Evolutionary conservation across 2,113 vertebrate genomes (phyloP).

Genomic region (Sphaerodactylus townsendi): DNA sequence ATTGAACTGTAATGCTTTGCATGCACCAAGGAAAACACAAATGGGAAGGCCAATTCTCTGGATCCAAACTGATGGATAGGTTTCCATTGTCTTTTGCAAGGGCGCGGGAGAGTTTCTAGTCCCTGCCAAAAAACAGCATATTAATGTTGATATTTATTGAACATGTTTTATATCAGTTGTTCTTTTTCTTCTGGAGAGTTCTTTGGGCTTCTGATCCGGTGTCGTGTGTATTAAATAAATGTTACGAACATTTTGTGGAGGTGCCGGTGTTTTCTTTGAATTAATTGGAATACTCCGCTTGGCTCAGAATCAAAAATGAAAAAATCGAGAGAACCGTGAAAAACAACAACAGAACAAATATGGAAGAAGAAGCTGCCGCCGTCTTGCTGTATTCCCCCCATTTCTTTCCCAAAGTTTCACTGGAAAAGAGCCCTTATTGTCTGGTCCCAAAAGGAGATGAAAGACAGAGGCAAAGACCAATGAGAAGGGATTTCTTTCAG

Average conservation of each 20-base stretch:
- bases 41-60: conserved; percentile 13
- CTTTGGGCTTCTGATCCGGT: conserved; percentile 60
- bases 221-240: conserved; percentile 58
- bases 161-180: conserved; percentile 57
- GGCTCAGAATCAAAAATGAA: too few species aligned
- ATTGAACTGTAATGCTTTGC: conserved; percentile 52
- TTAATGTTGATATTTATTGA: conserved; percentile 10
- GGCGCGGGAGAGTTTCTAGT: conserved; percentile 19
- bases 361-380: too few species aligned
- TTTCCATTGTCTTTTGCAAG: conserved; percentile 32
- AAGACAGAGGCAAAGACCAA: too few species aligned
- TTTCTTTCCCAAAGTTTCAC: too few species aligned
- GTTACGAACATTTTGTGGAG: conserved; percentile 31
- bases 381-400: too few species aligned
- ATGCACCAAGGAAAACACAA: conserved; percentile 33
- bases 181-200: conserved; percentile 43
- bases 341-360: too few species aligned
- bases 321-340: too few species aligned
- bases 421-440: too few species aligned
- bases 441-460: too few species aligned
- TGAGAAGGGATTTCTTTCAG: too few species aligned
- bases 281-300: not conserved
- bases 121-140: not conserved
- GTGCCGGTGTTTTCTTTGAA: conserved; percentile 26
- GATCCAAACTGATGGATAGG: not conserved